Base-by-base conservation (phyloP, 2,797 vertebrate species). In the Acrocephalus scirpaceus region DNA sequence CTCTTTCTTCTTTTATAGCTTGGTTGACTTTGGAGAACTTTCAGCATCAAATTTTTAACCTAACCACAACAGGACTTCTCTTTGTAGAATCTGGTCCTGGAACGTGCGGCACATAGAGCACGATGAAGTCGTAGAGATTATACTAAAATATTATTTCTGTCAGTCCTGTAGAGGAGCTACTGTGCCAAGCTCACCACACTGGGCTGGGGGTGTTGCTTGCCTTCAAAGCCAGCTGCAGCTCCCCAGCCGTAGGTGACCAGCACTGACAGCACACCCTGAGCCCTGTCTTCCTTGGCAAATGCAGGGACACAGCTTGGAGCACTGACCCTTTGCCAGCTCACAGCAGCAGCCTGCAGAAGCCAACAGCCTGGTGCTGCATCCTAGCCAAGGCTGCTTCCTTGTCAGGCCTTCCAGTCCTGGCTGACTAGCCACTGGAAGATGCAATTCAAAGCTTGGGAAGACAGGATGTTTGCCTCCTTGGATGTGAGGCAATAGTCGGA, bases 21-120 rank as follows among this genome's bases (percentile, higher is more conserved):
- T 51, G 29, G 82, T 84, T 95, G 92, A 90, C 73, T 92, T 96
- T 95, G 92, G 95, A 96, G 85, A 81, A 64, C 20, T 47, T 70
- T 90, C 89, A 95, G 73, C 51, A 70, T 83, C 47, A 70, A 69
- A 91, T 94, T 92, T 93, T 88, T 93, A 91, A 72, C 1, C 16
- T 90, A 93, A 93, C 85, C 91, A 57, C 82, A 92, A 66, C 44
- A 66, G 82, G 70, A 51, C 53, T 94, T 87, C 56, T 92, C 65
- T 87, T 67, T 81, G 67, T 79, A 76, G 74, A 44, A 30, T 44
- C 45, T 74, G 57, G 74, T 79, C 38, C 74, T 76, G 86, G 62
- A 91, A 84, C 3, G 2, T 60, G 47, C 0, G 0, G 73, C 72
- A 38, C 58, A 1, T 15, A 51, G 18, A 62, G 72, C 44, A 30